Evolutionary conservation across 2,113 vertebrate species (phyloP), one percentile per base, ranked within the genome.

Genomic region (Lutjanus erythropterus): DNA sequence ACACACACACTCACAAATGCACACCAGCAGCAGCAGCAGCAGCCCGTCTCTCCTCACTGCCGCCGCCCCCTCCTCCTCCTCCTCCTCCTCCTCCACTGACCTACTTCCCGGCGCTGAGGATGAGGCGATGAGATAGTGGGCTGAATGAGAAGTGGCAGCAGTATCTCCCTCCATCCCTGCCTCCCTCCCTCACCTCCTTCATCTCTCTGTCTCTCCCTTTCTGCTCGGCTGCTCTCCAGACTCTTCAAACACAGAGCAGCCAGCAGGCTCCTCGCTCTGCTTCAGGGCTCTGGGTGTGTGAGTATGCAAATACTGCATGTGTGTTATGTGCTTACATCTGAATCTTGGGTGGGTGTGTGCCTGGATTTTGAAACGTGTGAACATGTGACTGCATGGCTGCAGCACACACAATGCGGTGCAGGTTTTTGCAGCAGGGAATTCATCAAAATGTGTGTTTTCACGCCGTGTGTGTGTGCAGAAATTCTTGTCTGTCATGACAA

Each of bases 81-180:
- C 60, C 2, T 81, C 85, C 60, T 74, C 81, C 86, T 85, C 85
- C 64, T 89, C 85, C 86, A 85, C 82, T 95, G 94, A 94, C 93
- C 94, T 94, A 94, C 88, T 94, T 94, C 88, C 77, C 73, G 60
- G 73, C 47, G 31, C 80, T 80, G 67, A 62, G 73, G 81, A 88
- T 90, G 83, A 88, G 71, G 79, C 56, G 86, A 82, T 85, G 87
- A 90, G 77, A 81, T 84, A 65, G 80, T 85, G 80, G 68, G 85
- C 83, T 93, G 92, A 92, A 94, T 94, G 85, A 89, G 49, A 94
- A 94, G 86, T 92, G 88, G 86, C 91, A 93, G 87, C 75, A 71
- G 62, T 78, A 73, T 82, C 78, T 89, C 74, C 41, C 33, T 76
- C 77, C 68, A 70, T 72, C 62, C 61, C 56, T 61, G 31, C 71